Conservation (phyloP, 2,797 vertebrate species). For the Myotis planiceps region DNA sequence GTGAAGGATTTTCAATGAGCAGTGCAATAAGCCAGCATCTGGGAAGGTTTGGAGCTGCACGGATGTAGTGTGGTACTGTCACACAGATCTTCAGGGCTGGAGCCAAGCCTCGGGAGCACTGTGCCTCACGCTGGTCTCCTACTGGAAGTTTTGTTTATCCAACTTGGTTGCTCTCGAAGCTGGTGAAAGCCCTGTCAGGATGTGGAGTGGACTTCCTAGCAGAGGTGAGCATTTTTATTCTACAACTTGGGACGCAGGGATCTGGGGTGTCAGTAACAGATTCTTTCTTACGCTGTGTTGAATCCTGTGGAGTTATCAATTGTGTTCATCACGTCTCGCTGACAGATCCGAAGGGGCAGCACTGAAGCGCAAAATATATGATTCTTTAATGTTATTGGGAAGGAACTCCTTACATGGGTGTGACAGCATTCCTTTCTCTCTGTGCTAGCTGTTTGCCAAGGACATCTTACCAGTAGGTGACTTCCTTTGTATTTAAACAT, state of each 20-base stretch:
- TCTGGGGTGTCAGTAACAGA: conserved; percentile 71
- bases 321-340: conserved; percentile 59
- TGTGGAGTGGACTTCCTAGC: conserved; percentile 92
- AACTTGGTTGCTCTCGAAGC: conserved; percentile 85
- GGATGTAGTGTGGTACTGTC: conserved; percentile 87
- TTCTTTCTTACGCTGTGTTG: conserved; percentile 62
- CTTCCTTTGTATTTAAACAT: conserved; percentile 85
- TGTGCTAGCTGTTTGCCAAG: conserved; percentile 83
- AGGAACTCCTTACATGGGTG: conserved; percentile 80
- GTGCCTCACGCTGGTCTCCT: conserved; percentile 83
- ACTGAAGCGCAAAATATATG: conserved; percentile 58
- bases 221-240: conserved; percentile 90
- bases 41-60: conserved; percentile 86
- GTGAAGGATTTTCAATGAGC: conserved; percentile 92
- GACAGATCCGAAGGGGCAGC: conserved; percentile 51
- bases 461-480: conserved; percentile 84
- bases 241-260: conserved; percentile 81
- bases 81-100: conserved; percentile 86
- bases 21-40: conserved; percentile 88
- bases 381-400: conserved; percentile 78
- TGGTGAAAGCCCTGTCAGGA: conserved; percentile 84
- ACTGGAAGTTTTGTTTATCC: conserved; percentile 88
- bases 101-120: conserved; percentile 84
- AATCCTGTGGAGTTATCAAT: conserved; percentile 75
- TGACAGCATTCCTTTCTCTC: conserved; percentile 76